Conservation (phyloP, 2,797 vertebrate species). For the Xenopus petersii region DNA sequence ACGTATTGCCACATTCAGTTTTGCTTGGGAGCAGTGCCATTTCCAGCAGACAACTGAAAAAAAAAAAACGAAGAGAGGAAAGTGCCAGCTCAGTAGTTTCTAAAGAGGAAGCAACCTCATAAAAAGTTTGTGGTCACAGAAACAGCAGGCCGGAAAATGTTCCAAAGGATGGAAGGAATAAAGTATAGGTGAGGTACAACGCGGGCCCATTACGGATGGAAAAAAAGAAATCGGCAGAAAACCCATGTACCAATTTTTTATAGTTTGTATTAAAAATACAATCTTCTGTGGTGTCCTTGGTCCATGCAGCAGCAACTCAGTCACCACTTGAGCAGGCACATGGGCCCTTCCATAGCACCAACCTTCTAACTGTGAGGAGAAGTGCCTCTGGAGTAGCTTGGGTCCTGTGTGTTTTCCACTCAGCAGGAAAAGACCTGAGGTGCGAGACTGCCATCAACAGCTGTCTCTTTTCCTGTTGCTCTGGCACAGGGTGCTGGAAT, state of each 20-base stretch:
- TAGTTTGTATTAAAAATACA: no score
- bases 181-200: no score
- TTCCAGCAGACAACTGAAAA: conserved; percentile 37
- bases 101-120: conserved; percentile 35
- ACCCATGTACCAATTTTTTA: no score
- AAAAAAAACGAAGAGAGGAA: conserved; percentile 46
- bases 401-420: conserved; percentile 1
- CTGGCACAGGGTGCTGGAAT: conserved; percentile 49
- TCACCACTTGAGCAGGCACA: neutral
- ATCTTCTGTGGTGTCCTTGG: neutral
- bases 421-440: conserved; percentile 33
- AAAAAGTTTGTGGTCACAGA: conserved; percentile 26
- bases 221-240: no score
- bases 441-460: conserved; percentile 44
- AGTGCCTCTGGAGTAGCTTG: conserved; percentile 11
- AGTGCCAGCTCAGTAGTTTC: conserved; percentile 51
- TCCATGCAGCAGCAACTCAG: neutral
- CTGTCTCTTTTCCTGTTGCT: conserved; percentile 31
- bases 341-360: neutral
- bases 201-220: no score
- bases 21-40: conserved; percentile 35
- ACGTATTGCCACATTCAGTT: neutral
- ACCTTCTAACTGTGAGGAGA: neutral
- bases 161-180: no score
- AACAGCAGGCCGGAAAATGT: neutral